A percentile compares a stretch with the other conserved stretches of the same genome.
These are phyloP conservation scores for Sebastes minor DNA, from an alignment of 2,797 vertebrate genomes.

Conservation along the genomic window DNA sequence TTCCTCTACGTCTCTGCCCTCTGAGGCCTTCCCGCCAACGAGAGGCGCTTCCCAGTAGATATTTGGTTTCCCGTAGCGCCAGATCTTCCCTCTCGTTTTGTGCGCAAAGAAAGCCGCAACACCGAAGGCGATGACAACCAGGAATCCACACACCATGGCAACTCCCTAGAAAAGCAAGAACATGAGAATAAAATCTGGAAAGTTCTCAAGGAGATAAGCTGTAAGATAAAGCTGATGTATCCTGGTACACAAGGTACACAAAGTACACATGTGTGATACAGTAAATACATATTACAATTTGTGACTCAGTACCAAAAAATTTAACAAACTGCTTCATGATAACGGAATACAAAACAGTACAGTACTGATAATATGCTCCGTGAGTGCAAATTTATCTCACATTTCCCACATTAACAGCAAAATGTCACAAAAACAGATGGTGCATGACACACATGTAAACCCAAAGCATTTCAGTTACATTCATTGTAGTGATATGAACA, in stretches of 20 bases:
- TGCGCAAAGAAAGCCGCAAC: constrained; percentile 86
- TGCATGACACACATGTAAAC: neutral
- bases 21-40: constrained; percentile 66
- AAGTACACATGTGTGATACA: neutral
- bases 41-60: constrained; percentile 87
- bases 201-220: constrained; percentile 27
- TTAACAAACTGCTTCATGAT: neutral
- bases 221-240: constrained; percentile 16
- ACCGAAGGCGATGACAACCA: constrained; percentile 84
- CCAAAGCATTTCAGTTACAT: neutral
- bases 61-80: constrained; percentile 88
- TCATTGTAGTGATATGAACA: neutral
- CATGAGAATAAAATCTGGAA: constrained; percentile 6
- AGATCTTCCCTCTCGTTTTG: constrained; percentile 88
- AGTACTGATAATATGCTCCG: neutral
- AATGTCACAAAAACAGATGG: neutral
- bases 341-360: neutral
- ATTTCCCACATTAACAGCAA: neutral
- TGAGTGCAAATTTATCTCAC: neutral
- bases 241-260: constrained; percentile 15
- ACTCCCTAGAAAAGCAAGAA: constrained; percentile 78
- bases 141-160: constrained; percentile 90
- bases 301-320: neutral
- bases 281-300: neutral
- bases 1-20: constrained; percentile 90